Percentiles rank a stretch among this genome's conserved stretches.
Conservation (phyloP, 2,888 invertebrate species). For the Schizotus pectinicornis region DNA sequence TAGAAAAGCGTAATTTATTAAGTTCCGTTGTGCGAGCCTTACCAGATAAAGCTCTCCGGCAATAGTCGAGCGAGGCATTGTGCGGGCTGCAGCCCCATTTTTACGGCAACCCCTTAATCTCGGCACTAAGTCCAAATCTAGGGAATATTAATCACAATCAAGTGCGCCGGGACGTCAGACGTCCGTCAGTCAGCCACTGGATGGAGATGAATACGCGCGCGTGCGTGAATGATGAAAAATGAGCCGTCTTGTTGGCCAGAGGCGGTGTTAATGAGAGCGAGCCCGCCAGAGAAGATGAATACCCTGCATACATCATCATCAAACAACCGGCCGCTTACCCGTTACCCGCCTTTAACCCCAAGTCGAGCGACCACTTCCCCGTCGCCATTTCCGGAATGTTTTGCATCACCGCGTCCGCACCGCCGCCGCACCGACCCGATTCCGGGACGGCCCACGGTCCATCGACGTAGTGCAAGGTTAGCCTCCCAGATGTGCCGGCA, state of each 20-base stretch:
- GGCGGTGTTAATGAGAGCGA: constrained; percentile 51
- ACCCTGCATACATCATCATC: constrained; percentile 42
- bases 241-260: constrained; percentile 49
- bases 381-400: constrained; percentile 29
- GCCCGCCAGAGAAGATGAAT: constrained; percentile 40
- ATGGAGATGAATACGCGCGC: constrained; percentile 47
- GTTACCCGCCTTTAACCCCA: constrained; percentile 7
- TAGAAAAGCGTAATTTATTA: constrained; percentile 9
- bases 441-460: too few species aligned
- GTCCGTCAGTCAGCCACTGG: constrained; percentile 43
- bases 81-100: constrained; percentile 28
- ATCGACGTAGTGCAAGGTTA: too few species aligned
- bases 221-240: constrained; percentile 52
- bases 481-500: too few species aligned
- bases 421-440: too few species aligned
- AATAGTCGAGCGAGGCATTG: background rate
- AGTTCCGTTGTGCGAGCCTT: constrained; percentile 5
- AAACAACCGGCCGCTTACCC: constrained; percentile 30
- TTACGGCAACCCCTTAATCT: constrained; percentile 44
- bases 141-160: constrained; percentile 54
- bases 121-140: constrained; percentile 45
- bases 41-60: constrained; percentile 24
- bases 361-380: constrained; percentile 27
- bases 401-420: constrained; percentile 13
- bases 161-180: constrained; percentile 44